Percentiles rank a stretch among this genome's conserved stretches.
Evolutionary conservation across 2,797 vertebrate species (phyloP).

Genomic region (Phrynocephalus vlangalii): DNA sequence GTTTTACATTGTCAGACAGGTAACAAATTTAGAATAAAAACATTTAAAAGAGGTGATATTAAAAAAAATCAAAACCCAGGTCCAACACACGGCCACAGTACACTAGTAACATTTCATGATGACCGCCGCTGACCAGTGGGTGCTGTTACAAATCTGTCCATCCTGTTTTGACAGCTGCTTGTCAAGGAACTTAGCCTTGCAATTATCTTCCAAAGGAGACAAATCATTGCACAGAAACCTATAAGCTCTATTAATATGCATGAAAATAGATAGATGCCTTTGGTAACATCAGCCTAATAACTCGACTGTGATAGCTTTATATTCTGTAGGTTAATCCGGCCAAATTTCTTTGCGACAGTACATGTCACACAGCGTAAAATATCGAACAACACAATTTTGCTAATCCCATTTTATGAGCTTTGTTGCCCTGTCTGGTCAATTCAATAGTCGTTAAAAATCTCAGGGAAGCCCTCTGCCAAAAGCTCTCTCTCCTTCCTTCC

Average conservation of each 20-base stretch:
- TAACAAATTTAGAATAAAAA: neutral
- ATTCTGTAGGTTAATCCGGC: slow-evolving; percentile 80
- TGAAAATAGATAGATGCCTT: slow-evolving; percentile 77
- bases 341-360: slow-evolving; percentile 81
- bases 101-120: neutral
- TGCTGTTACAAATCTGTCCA: too few species aligned
- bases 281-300: slow-evolving; percentile 79
- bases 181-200: accelerated
- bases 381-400: slow-evolving; percentile 81
- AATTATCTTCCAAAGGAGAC: neutral
- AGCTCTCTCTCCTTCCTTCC: slow-evolving; percentile 54
- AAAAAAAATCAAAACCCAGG: neutral
- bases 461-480: slow-evolving; percentile 79
- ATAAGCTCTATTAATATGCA: slow-evolving; percentile 66
- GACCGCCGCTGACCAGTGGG: too few species aligned
- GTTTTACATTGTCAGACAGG: neutral
- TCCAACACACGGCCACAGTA: too few species aligned
- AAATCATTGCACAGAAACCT: slow-evolving; percentile 39
- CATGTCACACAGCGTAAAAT: slow-evolving; percentile 82
- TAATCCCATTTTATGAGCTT: slow-evolving; percentile 88
- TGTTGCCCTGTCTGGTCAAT: slow-evolving; percentile 85
- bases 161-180: neutral
- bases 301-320: slow-evolving; percentile 83
- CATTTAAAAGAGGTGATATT: neutral
- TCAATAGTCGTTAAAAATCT: slow-evolving; percentile 72